Evolutionary conservation across 2,797 vertebrate species (phyloP), one percentile per base, ranked within the genome.

Genomic region (Ptychadena robeensis): DNA sequence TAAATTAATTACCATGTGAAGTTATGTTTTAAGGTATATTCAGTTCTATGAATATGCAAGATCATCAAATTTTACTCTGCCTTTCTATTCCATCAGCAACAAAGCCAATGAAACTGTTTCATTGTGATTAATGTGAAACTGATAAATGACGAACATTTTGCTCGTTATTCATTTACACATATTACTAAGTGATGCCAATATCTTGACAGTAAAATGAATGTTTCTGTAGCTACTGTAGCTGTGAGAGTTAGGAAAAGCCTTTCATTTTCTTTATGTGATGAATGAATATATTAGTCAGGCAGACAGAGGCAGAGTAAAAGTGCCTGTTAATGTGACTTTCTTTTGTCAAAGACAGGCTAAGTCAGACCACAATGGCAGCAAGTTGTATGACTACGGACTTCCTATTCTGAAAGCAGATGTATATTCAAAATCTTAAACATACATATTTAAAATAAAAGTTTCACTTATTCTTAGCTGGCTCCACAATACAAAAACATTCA

Each of bases 121-220:
- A 75, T 73, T 81, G n/a, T 82, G 63, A 74, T 73, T 73, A 74
- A 59, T 73, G 61, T 68, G 44, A 59, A 68, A 75, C n/a, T 68
- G 32, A 82, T 82, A 71, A 65, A 82, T 82, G 15, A 35, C 61
- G 59, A 57, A 68, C 18, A 31, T 64, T 59, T 82, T 82, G 44
- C 63, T 73, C 71, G 68, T 38, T 75, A 72, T 57, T 72, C 57
- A 80, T 72, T 64, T 63, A 40, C 35, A 44, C 34, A 34, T 32
- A 35, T 48, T 31, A 68, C 22, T 35, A 4, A 25, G 10, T 57
- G 40, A 79, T 66, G 64, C 57, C 64, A 57, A 79, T 79, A 79
- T 57, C 40, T 53, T 68, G 76, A 79, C 65, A 57, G 64, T 2
- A 53, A 68, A 79, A 79, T 79, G 35, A 53, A 79, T 67, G 64